Evolutionary conservation across 2,113 vertebrate genomes (phyloP), one percentile per base, ranked within the genome.

Genomic region (Synchiropus splendidus): DNA sequence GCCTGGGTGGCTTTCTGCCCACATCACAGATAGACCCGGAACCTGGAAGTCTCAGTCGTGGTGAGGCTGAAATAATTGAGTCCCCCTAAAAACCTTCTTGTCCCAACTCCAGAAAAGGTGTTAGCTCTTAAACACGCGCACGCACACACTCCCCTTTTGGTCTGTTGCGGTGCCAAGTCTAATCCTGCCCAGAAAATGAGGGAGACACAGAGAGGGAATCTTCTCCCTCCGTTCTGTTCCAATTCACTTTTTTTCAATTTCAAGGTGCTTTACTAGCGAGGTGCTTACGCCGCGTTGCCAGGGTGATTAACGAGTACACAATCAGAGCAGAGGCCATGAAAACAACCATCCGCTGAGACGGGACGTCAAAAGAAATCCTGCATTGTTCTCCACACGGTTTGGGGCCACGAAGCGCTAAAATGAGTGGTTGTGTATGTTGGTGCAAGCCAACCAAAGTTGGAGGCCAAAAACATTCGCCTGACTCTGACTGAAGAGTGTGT

Each of bases 171-270:
- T 79, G 82, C 79, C 80, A 84, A 78, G 58, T 59, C 58, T 85
- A 85, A 84, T 85, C 82, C 79, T 66, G 70, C 70, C 59, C 69
- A 56, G 51, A 61, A 49, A 43, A 42, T 42, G 27, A 45, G 42
- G 18, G 33, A 32, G 13, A 42, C 10, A 64, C 30, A 58, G 50
- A 41, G 57, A 51, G 65, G 66, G 70, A 77, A 78, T 81, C 70
- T 70, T 72, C 60, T 74, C 74, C 70, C 67, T 73, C 64, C 45
- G 66, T 83, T 81, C 68, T 67, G 65, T 74, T 77, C 66, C 77
- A 81, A 80, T 82, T 81, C 79, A 79, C 70, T 79, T 81, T 83
- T 27, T 27, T 27, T 80, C 77, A 80, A 84, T 82, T 84, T 83
- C 82, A 84, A 84, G 80, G 77, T 83, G 72, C 73, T 80, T 81